Percentiles rank a stretch among this genome's conserved stretches.
Conservation (phyloP, 1,140 invertebrate species). For the Euura saliciscinereae region DNA sequence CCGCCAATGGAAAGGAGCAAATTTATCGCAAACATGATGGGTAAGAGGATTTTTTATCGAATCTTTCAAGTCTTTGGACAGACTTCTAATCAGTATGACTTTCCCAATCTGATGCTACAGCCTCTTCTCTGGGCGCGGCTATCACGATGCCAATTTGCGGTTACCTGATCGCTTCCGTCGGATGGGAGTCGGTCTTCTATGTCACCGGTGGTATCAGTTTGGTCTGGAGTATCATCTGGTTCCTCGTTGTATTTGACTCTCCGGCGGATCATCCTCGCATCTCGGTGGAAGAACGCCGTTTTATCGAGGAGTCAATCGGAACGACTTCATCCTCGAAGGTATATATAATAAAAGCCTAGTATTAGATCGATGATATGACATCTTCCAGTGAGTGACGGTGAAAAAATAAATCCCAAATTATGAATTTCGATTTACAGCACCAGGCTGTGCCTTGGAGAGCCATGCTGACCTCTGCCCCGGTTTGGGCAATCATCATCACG, state of each 20-base stretch:
- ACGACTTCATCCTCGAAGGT: constrained; percentile 42
- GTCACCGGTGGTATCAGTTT: constrained; percentile 78
- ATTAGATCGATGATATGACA: no score
- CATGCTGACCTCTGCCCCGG: constrained; percentile 80
- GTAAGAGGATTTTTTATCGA: constrained; percentile 53
- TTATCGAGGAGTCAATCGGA: constrained; percentile 78
- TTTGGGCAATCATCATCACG: constrained; percentile 91
- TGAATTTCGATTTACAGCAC: constrained; percentile 55
- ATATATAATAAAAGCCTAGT: no score
- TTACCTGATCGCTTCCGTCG: constrained; percentile 76
- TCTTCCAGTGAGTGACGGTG: no score
- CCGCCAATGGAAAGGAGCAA: constrained; percentile 88
- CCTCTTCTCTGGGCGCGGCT: constrained; percentile 82
- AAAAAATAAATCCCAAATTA: no score
- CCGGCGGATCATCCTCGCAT: constrained; percentile 89
- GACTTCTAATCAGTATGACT: no score
- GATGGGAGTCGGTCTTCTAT: constrained; percentile 87
- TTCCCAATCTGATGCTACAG: constrained; percentile 52
- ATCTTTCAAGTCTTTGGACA: no score
- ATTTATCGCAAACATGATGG: constrained; percentile 88
- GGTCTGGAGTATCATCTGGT: constrained; percentile 86
- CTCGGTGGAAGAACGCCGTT: constrained; percentile 75
- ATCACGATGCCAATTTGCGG: constrained; percentile 84
- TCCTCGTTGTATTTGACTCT: constrained; percentile 82
- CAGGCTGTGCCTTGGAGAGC: constrained; percentile 78